These are phyloP conservation scores for Delia radicum DNA, from an alignment of 1,140 invertebrate genomes.

Conservation along the genomic window DNA sequence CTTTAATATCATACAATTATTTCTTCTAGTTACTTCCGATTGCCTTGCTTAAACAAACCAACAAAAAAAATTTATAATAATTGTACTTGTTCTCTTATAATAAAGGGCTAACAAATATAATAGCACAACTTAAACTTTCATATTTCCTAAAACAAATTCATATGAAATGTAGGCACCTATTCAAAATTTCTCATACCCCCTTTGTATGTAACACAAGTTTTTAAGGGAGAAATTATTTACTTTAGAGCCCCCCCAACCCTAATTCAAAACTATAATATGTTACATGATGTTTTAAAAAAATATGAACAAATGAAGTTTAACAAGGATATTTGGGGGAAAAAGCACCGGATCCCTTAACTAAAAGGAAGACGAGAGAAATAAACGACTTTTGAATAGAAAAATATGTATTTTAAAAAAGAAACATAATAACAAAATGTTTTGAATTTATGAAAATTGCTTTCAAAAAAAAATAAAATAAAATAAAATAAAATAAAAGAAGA, in stretches of 20 bases:
- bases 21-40: conserved; percentile 15
- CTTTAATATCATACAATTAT: conserved; percentile 18
- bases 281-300: neutral
- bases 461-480: neutral
- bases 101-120: neutral
- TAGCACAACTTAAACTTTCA: neutral
- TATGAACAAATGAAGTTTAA: conserved; percentile 1
- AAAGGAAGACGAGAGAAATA: neutral
- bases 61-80: neutral
- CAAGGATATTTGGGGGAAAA: neutral
- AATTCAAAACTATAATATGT: neutral
- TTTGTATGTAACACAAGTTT: no score
- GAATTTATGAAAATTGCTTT: conserved; percentile 39
- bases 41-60: neutral
- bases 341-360: neutral
- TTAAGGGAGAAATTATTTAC: neutral
- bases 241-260: neutral
- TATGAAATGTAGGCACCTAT: neutral
- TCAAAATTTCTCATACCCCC: neutral
- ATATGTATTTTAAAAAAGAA: neutral
- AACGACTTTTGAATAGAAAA: neutral
- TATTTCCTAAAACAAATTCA: neutral
- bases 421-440: conserved; percentile 24
- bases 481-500: neutral
- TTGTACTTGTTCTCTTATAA: neutral